Percentiles rank a stretch among this genome's conserved stretches.
phyloP scores from a whole-genome alignment of 2,888 invertebrate species.

The Catocala nupta region DNA sequence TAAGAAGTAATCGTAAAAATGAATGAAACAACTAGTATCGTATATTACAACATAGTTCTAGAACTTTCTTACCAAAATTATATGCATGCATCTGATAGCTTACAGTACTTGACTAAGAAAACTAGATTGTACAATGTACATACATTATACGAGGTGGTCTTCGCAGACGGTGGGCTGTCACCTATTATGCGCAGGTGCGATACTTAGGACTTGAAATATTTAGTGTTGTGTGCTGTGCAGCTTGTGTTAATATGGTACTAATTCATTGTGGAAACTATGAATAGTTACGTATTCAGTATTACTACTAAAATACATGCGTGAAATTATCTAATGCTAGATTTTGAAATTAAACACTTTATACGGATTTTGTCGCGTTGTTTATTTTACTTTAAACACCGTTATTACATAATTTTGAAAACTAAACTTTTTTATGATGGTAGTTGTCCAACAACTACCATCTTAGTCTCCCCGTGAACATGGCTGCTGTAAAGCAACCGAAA shows the following conservation, averaged over 20 bases:
- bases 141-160: constrained; percentile 5
- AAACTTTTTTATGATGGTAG: too few relatives aligned
- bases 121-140: constrained; percentile 7
- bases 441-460: too few relatives aligned
- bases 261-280: not conserved
- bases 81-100: not conserved
- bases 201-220: constrained; percentile 16
- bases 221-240: constrained; percentile 6
- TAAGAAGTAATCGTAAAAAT: too few relatives aligned
- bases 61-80: not conserved
- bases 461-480: too few relatives aligned
- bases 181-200: constrained; percentile 17
- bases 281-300: too few relatives aligned
- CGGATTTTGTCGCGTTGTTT: too few relatives aligned
- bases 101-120: not conserved
- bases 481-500: too few relatives aligned
- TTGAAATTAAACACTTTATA: too few relatives aligned
- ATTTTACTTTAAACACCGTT: too few relatives aligned
- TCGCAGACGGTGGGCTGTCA: constrained; percentile 7
- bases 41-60: not conserved
- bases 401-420: too few relatives aligned
- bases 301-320: too few relatives aligned
- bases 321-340: too few relatives aligned
- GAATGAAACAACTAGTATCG: not conserved
- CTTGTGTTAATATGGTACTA: constrained; percentile 4